phyloP scores from a whole-genome alignment of 2,797 vertebrate species.

The Rallus crepitans region DNA sequence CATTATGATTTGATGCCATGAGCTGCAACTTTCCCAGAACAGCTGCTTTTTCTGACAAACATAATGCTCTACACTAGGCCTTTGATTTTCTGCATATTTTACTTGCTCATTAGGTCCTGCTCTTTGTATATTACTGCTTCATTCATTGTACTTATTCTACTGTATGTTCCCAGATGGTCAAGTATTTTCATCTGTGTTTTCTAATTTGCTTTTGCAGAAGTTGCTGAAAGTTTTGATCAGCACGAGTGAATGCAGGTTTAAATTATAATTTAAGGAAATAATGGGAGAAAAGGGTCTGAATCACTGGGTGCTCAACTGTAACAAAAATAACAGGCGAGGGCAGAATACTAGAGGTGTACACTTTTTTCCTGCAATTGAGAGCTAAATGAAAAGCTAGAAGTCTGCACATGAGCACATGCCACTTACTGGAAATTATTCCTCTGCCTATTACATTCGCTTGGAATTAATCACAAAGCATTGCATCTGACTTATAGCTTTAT shows the following conservation, averaged over 20 bases:
- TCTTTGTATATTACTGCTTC: neutral
- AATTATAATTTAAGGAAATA: neutral
- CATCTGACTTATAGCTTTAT: neutral
- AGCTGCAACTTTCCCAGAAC: conserved; percentile 22
- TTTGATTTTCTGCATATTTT: conserved; percentile 40
- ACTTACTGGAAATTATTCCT: neutral
- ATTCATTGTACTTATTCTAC: neutral
- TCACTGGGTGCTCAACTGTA: neutral
- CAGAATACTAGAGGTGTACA: neutral
- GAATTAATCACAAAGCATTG: neutral
- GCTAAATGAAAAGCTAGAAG: neutral
- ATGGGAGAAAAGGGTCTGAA: neutral
- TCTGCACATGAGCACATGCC: neutral
- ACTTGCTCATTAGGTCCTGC: conserved; percentile 19
- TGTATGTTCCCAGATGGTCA: neutral
- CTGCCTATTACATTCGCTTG: conserved; percentile 36
- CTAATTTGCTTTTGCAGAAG: neutral
- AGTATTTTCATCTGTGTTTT: neutral
- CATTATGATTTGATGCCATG: neutral
- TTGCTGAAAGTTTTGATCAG: neutral
- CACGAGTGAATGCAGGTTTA: neutral
- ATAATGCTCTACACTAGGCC: neutral
- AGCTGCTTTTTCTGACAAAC: conserved; percentile 45
- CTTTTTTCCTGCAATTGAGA: neutral
- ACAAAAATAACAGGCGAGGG: neutral